Evolutionary conservation across 2,888 invertebrate genomes (phyloP).

Genomic region (Pammene fasciana): DNA sequence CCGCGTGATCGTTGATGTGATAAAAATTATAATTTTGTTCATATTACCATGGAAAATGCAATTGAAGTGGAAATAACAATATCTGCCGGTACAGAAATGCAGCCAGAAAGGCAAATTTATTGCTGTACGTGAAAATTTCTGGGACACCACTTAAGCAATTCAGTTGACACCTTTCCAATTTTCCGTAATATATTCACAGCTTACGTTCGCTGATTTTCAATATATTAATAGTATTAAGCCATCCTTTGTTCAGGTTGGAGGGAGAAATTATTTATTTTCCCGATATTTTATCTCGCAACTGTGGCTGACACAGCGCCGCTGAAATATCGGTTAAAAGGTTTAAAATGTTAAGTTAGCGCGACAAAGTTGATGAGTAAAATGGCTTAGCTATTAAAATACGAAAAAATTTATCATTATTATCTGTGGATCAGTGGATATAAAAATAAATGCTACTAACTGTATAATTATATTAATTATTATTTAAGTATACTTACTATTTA

Average conservation of each 20-base stretch:
- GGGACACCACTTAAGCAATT: constrained; percentile 18
- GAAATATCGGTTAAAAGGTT: constrained; percentile 40
- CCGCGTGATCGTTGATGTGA: too few species aligned
- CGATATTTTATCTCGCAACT: constrained; percentile 42
- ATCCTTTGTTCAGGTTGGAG: constrained; percentile 37
- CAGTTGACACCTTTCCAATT: constrained; percentile 24
- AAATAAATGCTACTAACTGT: too few species aligned
- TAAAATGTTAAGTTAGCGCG: constrained; percentile 25
- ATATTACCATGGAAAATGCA: not conserved
- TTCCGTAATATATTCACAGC: constrained; percentile 21
- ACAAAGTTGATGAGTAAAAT: constrained; percentile 16
- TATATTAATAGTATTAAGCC: constrained; percentile 40
- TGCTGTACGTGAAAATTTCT: constrained; percentile 2
- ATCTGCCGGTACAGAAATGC: constrained; percentile 12
- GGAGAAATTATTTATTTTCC: constrained; percentile 41
- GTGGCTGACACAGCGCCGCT: constrained; percentile 39
- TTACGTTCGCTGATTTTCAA: constrained; percentile 29
- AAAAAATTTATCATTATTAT: too few species aligned
- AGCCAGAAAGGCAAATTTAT: constrained; percentile 15
- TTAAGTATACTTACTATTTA: too few species aligned
- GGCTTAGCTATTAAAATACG: constrained; percentile 16
- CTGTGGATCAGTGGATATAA: too few species aligned
- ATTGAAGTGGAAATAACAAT: not conserved
- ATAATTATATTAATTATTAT: too few species aligned
- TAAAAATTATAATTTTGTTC: too few species aligned